Evolutionary conservation across 1,140 invertebrate species (phyloP).

Genomic region (Formica selysi): DNA sequence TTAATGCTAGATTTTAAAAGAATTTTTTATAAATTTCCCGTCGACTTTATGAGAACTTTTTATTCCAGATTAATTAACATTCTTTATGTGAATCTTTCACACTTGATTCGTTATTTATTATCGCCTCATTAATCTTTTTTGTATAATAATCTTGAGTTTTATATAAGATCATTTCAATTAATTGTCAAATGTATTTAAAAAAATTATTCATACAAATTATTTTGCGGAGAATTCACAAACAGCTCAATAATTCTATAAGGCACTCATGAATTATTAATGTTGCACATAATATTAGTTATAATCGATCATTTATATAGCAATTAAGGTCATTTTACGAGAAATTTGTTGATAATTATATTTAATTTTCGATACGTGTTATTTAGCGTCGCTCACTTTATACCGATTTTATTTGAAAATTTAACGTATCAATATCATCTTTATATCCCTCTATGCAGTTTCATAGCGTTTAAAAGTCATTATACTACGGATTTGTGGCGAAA

Average conservation of each 20-base stretch:
- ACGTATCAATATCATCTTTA: constrained; percentile 18
- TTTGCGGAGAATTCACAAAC: not conserved
- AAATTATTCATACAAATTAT: not conserved
- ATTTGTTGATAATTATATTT: constrained; percentile 24
- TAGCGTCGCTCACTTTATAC: not conserved
- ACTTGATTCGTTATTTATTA: constrained; percentile 39
- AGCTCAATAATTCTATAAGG: not conserved
- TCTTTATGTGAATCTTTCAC: not conserved
- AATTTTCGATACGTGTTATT: constrained; percentile 16
- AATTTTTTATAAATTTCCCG: not conserved
- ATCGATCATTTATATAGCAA: constrained; percentile 3
- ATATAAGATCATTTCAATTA: constrained; percentile 19
- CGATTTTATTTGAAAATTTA: not conserved
- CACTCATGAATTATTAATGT: not conserved
- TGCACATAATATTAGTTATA: no score
- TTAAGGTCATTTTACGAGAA: constrained; percentile 25
- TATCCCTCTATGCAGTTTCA: constrained; percentile 11
- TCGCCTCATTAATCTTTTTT: constrained; percentile 5
- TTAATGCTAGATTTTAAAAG: not conserved
- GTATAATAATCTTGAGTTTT: not conserved
- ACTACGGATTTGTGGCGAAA: constrained; percentile 53
- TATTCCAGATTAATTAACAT: not conserved
- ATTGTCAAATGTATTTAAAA: constrained; percentile 1
- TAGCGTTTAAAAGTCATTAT: constrained; percentile 56
- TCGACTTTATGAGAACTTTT: constrained; percentile 1